Evolutionary conservation across 2,797 vertebrate species (phyloP).

Genomic region (Capromys pilorides): DNA sequence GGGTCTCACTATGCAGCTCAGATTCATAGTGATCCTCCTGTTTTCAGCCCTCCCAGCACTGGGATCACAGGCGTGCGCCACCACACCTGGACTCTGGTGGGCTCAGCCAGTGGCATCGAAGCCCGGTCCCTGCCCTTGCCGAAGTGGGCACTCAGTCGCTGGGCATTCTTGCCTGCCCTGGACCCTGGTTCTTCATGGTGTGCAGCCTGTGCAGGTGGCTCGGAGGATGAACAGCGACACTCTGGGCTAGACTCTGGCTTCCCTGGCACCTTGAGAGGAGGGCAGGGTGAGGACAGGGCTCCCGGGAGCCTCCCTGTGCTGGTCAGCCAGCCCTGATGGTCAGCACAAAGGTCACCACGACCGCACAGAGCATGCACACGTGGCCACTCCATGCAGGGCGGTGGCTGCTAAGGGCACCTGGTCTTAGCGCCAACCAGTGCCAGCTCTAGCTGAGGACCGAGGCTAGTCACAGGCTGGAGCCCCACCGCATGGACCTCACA

Average conservation of each 20-base stretch:
- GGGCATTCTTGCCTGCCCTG: too few species aligned
- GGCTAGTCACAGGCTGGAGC: background rate
- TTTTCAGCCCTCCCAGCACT: too few species aligned
- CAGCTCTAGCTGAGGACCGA: background rate
- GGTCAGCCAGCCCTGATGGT: background rate
- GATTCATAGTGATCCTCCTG: too few species aligned
- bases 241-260: background rate
- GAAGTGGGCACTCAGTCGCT: too few species aligned
- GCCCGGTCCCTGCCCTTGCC: too few species aligned
- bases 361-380: background rate
- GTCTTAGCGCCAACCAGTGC: background rate
- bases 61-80: too few species aligned
- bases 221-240: background rate
- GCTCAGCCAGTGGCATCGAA: too few species aligned
- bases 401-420: background rate
- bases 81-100: too few species aligned
- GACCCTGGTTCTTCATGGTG: background rate
- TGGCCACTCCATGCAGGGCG: background rate
- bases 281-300: background rate
- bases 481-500: background rate
- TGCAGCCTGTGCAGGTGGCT: background rate
- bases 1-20: too few species aligned
- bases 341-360: fast-evolving
- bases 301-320: too few species aligned
- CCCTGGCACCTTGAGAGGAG: background rate